Percentiles rank a stretch among this genome's conserved stretches.
phyloP scores from a whole-genome alignment of 2,113 vertebrate species.

The Calcarius ornatus region DNA sequence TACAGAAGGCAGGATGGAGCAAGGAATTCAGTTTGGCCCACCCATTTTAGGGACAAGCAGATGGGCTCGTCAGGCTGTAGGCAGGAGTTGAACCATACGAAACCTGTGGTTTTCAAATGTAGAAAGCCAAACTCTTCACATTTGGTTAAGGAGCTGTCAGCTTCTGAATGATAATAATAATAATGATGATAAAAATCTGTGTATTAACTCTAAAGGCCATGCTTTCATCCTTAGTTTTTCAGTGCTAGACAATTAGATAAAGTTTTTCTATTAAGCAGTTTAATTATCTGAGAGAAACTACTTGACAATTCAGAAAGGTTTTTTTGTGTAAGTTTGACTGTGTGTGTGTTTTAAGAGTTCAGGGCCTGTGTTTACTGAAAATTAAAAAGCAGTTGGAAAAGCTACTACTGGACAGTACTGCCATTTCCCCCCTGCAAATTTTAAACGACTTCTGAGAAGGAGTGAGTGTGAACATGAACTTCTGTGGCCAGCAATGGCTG shows the following conservation, averaged over 20 bases:
- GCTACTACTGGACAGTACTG: neutral
- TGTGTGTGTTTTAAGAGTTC: neutral
- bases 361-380: neutral
- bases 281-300: neutral
- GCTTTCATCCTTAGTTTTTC: slow-evolving; percentile 41
- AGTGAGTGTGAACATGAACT: neutral
- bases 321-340: neutral
- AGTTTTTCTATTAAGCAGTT: slow-evolving; percentile 3
- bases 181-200: neutral
- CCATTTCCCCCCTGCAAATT: neutral
- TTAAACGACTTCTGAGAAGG: neutral
- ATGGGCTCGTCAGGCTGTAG: neutral
- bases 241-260: slow-evolving; percentile 11
- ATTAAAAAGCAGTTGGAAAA: neutral
- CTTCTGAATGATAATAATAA: neutral
- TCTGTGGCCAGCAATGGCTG: rapidly evolving
- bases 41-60: neutral
- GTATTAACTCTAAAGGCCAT: slow-evolving; percentile 15
- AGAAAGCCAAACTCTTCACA: neutral
- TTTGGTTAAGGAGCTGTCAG: neutral
- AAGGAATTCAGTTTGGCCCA: neutral
- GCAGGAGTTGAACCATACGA: neutral
- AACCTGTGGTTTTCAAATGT: neutral
- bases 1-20: neutral
- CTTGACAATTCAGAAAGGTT: neutral